phyloP scores from a whole-genome alignment of 53 echinoderm and acorn worm species.

The Echinarachnius parma region DNA sequence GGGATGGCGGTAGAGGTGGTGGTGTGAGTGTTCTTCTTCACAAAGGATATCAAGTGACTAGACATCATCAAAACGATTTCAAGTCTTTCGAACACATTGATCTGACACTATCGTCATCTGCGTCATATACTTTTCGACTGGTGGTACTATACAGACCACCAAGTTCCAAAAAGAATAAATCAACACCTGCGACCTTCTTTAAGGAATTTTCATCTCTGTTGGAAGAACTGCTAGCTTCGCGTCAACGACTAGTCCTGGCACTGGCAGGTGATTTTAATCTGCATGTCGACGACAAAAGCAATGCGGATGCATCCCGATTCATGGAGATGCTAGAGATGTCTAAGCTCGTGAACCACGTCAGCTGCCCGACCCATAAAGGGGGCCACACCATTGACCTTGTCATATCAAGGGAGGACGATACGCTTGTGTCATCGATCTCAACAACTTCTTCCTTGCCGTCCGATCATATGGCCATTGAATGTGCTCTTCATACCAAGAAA shows the following conservation, averaged over 20 bases:
- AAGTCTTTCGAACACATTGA: conserved; percentile 25
- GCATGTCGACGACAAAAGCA: not conserved
- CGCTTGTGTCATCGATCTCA: conserved; percentile 5
- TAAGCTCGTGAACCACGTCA: conserved; percentile 15
- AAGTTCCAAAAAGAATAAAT: conserved; percentile 4
- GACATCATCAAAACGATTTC: conserved; percentile 7
- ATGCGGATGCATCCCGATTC: conserved; percentile 4
- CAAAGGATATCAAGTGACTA: conserved; percentile 14
- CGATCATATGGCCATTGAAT: conserved; percentile 13
- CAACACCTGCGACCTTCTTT: not conserved
- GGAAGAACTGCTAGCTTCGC: conserved; percentile 10
- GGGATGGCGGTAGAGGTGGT: conserved; percentile 29
- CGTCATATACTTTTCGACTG: conserved; percentile 13
- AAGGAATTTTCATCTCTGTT: not conserved
- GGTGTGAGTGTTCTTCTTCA: conserved; percentile 24
- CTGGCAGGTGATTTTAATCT: conserved; percentile 17
- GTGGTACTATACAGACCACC: conserved; percentile 15
- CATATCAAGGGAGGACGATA: conserved; percentile 14
- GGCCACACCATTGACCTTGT: conserved; percentile 14
- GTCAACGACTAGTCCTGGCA: conserved; percentile 11
- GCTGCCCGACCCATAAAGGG: conserved; percentile 2
- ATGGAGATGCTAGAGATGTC: conserved; percentile 12
- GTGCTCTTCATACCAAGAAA: not conserved
- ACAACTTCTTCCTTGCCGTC: conserved; percentile 6
- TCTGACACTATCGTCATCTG: conserved; percentile 10